Base-by-base conservation (phyloP, 2,113 vertebrate genomes). In the Motacilla alba region DNA sequence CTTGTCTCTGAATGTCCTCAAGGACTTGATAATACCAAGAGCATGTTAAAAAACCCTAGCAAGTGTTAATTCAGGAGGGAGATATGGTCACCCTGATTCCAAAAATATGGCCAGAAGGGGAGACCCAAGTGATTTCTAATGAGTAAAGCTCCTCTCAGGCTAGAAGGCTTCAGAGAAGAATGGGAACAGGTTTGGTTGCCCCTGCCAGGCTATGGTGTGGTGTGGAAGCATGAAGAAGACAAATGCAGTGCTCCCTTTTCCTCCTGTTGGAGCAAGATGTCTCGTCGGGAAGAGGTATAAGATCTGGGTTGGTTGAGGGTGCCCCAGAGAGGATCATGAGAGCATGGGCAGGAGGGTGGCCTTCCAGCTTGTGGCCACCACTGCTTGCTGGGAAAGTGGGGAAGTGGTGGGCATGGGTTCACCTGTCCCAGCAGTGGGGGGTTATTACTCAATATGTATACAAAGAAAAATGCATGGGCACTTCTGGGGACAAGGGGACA, bases 1-100 rank as follows among this genome's bases (percentile, higher is more conserved):
- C 13, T 49, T 49, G n/a, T 31, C 26, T 58, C 41, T 58, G 16
- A 19, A 15, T 53, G 11, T 70, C 70, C 33, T 92, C 30, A 58
- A 69, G 46, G 31, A 43, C 49, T 73, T 72, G 35, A 27, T 35
- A 59, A 64, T 35, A 37, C 12, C 46, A 80, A 73, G 28, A 53
- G 4, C 28, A 52, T 0, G 0, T 60, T 68, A 69, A 43, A 30
- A 77, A 66, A 67, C 23, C 6, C 20, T 67, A 21, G 5, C 5
- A 22, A 31, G 14, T 80, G 49, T 88, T 56, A 50, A 15, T 83
- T 90, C 43, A 39, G 33, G 35, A n/a, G 52, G 19, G 44, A 82
- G 44, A 41, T 68, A 10, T 1, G 10, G 17, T 58, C 31, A 37
- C 37, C 75, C 88, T 9, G 19, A 2, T 77, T 91, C 35, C 76